Conservation (phyloP, 2,888 invertebrate species). For the Tiliacea citrago region DNA sequence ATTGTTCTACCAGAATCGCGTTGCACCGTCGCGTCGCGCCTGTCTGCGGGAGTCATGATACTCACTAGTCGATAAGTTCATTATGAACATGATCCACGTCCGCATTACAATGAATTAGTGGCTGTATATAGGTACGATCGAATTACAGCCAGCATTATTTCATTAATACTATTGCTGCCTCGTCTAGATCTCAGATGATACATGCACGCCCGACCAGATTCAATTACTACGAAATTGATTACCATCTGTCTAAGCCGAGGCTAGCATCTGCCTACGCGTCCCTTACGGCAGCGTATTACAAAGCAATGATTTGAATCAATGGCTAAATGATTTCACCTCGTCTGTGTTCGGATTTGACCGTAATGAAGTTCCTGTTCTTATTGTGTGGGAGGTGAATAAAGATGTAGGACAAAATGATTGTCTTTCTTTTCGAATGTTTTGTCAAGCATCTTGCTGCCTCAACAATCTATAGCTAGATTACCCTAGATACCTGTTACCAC, state of each 20-base stretch:
- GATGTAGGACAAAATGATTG: slow-evolving; percentile 16
- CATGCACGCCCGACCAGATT: slow-evolving; percentile 83
- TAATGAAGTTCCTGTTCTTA: slow-evolving; percentile 32
- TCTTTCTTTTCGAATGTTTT: background rate
- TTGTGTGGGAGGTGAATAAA: background rate
- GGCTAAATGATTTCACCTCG: slow-evolving; percentile 44
- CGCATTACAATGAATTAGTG: slow-evolving; percentile 23
- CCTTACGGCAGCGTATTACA: slow-evolving; percentile 51
- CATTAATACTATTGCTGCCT: slow-evolving; percentile 74
- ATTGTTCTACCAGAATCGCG: no score
- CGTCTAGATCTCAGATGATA: slow-evolving; percentile 78
- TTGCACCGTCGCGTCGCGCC: no score
- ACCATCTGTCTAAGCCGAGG: slow-evolving; percentile 80
- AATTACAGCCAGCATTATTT: slow-evolving; percentile 77
- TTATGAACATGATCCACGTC: slow-evolving; percentile 19
- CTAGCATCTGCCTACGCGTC: slow-evolving; percentile 72
- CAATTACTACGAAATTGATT: slow-evolving; percentile 87
- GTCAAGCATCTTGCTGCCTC: background rate
- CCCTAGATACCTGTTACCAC: background rate
- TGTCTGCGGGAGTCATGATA: background rate
- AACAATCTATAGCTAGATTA: background rate
- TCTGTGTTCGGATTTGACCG: slow-evolving; percentile 20
- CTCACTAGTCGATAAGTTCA: slow-evolving; percentile 23
- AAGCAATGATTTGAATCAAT: slow-evolving; percentile 50
- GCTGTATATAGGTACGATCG: slow-evolving; percentile 58